Evolutionary conservation across 2,888 invertebrate genomes (phyloP).

Genomic region (Cyclophora albipunctata): DNA sequence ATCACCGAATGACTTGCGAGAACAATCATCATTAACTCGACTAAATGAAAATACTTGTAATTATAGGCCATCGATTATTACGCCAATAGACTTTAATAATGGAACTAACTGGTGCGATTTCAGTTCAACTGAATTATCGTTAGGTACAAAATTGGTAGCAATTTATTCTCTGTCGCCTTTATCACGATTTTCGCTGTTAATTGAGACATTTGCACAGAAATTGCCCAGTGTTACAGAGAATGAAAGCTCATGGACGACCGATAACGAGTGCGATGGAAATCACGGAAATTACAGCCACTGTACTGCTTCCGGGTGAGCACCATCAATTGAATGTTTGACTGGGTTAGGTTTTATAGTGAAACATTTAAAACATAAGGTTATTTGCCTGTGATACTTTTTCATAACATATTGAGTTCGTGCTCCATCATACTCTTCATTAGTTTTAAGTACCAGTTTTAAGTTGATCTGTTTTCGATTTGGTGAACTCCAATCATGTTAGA

Average conservation of each 20-base stretch:
- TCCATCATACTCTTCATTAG: no score
- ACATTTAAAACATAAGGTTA: no score
- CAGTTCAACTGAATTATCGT: constrained; percentile 43
- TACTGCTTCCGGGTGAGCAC: constrained; percentile 10
- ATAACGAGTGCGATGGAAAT: constrained; percentile 23
- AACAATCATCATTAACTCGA: no score
- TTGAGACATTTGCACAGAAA: constrained; percentile 63
- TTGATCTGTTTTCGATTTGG: no score
- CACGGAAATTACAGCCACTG: constrained; percentile 21
- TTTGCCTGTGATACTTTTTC: no score
- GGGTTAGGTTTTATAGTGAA: no score
- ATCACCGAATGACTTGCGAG: no score
- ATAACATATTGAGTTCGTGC: constrained; percentile 6
- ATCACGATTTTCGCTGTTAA: constrained; percentile 56
- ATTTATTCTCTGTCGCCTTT: constrained; percentile 55
- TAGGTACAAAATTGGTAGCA: constrained; percentile 46
- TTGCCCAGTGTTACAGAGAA: constrained; percentile 36
- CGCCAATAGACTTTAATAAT: constrained; percentile 31
- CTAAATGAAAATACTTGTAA: constrained; percentile 13
- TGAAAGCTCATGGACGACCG: constrained; percentile 23
- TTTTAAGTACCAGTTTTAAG: no score
- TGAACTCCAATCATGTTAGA: no score
- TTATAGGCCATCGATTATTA: constrained; percentile 27
- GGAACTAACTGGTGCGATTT: constrained; percentile 25
- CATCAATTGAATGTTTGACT: constrained; percentile 1